phyloP scores from a whole-genome alignment of 2,113 vertebrate genomes.

The Motacilla alba region DNA sequence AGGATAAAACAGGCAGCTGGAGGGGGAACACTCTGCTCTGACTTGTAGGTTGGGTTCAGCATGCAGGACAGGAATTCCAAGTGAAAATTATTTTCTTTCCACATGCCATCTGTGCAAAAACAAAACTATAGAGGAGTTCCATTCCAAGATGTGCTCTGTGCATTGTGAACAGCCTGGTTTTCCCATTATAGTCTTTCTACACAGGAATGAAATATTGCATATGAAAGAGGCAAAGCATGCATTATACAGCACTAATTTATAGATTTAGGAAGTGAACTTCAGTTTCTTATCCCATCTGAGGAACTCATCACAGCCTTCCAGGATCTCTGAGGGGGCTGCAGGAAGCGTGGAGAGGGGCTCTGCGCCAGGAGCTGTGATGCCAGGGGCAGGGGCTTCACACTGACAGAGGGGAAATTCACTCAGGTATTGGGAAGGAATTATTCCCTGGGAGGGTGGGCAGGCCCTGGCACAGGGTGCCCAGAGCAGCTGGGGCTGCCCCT shows the following conservation, averaged over 20 bases:
- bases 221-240: background rate
- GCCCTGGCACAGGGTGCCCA: background rate
- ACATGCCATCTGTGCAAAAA: background rate
- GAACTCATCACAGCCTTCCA: background rate
- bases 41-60: background rate
- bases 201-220: background rate
- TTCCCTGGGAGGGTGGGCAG: background rate
- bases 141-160: background rate
- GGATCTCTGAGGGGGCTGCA: background rate
- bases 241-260: background rate
- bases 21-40: background rate
- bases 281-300: background rate
- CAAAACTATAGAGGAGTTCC: background rate
- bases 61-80: background rate
- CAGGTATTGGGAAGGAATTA: background rate
- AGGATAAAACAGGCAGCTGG: background rate
- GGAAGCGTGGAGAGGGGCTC: background rate
- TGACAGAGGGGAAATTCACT: background rate
- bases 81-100: background rate
- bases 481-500: background rate
- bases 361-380: background rate
- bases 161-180: background rate
- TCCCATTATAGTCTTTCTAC: background rate
- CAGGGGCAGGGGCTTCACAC: background rate
- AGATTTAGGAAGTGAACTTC: background rate